Evolutionary conservation across 2,797 vertebrate species (phyloP).

Genomic region (Sphaeramia orbicularis): DNA sequence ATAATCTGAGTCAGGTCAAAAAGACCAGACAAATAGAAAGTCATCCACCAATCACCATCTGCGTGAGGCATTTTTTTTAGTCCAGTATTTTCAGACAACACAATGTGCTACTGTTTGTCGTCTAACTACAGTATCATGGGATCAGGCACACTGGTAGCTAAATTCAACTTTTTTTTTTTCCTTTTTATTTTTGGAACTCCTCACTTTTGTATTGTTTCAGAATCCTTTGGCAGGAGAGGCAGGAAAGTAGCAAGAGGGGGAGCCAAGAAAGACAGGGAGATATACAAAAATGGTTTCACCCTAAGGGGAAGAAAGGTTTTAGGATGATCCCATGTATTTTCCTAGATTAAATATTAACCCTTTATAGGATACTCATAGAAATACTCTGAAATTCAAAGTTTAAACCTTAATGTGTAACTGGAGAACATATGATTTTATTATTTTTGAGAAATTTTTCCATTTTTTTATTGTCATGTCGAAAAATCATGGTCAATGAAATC

Average conservation of each 20-base stretch:
- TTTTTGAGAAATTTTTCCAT: too few relatives aligned
- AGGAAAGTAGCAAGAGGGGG: not conserved
- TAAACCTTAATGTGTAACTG: too few relatives aligned
- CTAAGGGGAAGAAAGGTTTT: slow-evolving; percentile 20
- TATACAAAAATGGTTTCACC: slow-evolving; percentile 9
- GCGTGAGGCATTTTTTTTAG: not conserved
- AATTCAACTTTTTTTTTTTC: not conserved
- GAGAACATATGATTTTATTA: too few relatives aligned
- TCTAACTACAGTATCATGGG: slow-evolving; percentile 12
- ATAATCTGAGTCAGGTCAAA: not conserved
- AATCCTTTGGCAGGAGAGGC: slow-evolving; percentile 25
- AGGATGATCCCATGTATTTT: slow-evolving; percentile 15
- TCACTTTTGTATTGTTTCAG: slow-evolving; percentile 13
- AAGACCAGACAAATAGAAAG: slow-evolving; percentile 17
- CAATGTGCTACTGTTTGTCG: not conserved
- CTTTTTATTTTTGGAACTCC: slow-evolving; percentile 1
- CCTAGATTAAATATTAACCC: slow-evolving; percentile 27
- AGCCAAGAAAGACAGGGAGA: slow-evolving; percentile 13
- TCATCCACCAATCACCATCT: slow-evolving; percentile 6
- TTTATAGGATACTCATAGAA: too few relatives aligned
- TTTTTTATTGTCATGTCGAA: too few relatives aligned
- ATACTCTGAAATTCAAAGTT: too few relatives aligned
- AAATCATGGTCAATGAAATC: too few relatives aligned
- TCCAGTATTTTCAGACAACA: slow-evolving; percentile 9
- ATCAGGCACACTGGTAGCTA: not conserved